Evolutionary conservation across 2,888 invertebrate genomes (phyloP), one percentile per base, ranked within the genome.

Genomic region (Gymnosoma rotundatum): DNA sequence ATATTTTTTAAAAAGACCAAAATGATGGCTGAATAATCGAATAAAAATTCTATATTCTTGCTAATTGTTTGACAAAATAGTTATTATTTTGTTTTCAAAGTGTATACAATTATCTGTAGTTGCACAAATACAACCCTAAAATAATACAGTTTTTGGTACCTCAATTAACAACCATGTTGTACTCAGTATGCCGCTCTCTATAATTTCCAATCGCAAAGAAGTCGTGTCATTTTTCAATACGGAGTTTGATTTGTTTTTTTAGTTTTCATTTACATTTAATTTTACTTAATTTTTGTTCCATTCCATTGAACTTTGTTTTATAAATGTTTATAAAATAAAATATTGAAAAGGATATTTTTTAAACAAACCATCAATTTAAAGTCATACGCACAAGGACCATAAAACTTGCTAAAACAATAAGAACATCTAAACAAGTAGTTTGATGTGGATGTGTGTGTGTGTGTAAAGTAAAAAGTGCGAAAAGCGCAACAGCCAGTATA

Each of bases 241-340:
- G 74, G 60, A 81, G 32, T 64, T 78, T 60, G 64, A 64, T 78
- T 67, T 83, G 69, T 72, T 83, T 74, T n/a, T 83, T 84, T 78
- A 56, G 63, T 73, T 84, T 84, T 84, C 52, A 56, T 84, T 84
- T 84, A 52, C 73, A 63, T 84, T 84, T 75, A 66, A 78, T 78
- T 83, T 84, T 74, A 58, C 67, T 74, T 84, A 73, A 66, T 74
- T 80, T 81, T 80, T 45, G 64, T 79, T 83, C 72, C 64, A 79
- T 83, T 78, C 64, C 60, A 73, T 74, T 69, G 42, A 66, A 58
- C 61, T 76, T 83, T 75, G 70, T 79, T 66, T 79, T 61, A 54
- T 25, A 69, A 52, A 48, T 16, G 52, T 12, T 48, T 36, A 56
- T 38, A 54, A 80, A 72, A 60, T 50, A 56, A 45, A 58, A 52